Evolutionary conservation across 2,888 invertebrate genomes (phyloP), one percentile per base, ranked within the genome.

Genomic region (Drosophila heteroneura): DNA sequence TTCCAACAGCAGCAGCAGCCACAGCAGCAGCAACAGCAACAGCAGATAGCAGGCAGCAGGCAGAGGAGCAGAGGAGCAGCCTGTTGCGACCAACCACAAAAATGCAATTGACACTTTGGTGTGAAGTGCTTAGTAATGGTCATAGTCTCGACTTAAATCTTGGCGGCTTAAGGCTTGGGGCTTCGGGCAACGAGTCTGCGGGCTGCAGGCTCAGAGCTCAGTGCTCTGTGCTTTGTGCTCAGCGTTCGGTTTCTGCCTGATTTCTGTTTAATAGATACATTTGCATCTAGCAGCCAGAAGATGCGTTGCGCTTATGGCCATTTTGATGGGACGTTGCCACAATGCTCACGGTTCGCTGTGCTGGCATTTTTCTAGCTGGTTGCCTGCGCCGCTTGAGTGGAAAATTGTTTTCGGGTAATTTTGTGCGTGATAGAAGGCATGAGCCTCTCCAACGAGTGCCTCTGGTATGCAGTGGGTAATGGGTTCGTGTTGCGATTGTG

Each of bases 231-330:
- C n/a, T 53, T n/a, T 59, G 39, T 33, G 39, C 73, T 58, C 60
- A 64, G 69, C 56, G 59, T 68, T 53, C 72, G 37, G 61, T 47
- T 68, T 58, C 68, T 79, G 85, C 65, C 81, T 86, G 85, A 85
- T 86, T 85, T 85, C 89, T 89, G 89, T 85, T 85, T 85, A 85
- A 85, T 85, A 85, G 85, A 85, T 89, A 86, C 89, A 85, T 85
- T 85, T 85, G 89, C 85, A 85, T 86, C 89, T 72, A 52, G 57
- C 68, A 22, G 67, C 14, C 39, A 28, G 73, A 72, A 83, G 81
- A 79, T 85, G 83, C 81, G 85, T 81, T 72, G 74, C 59, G 82
- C 77, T 66, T 69, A 63, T 61, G 79, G 79, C 73, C 83, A 85
- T 67, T 72, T 82, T 77, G 85, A 82, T 83, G 85, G 70, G 71